Percentiles rank a stretch among this genome's conserved stretches.
Evolutionary conservation across 2,888 invertebrate genomes (phyloP).

Genomic region (Apodemia hepburni): DNA sequence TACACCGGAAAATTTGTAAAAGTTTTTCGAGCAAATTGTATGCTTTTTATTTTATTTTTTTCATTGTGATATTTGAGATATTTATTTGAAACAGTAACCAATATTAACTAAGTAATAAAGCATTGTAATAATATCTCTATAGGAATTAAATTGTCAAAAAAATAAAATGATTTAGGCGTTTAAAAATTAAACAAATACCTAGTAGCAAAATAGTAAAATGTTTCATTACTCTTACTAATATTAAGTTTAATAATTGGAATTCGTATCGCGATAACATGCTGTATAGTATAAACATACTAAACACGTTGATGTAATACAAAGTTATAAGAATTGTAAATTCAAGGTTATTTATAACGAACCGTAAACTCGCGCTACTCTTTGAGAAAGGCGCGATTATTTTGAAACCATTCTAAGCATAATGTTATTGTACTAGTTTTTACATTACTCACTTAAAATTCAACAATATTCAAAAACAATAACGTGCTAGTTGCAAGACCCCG

Average conservation of each 20-base stretch:
- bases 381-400: conserved; percentile 10
- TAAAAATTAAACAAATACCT: background rate
- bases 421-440: conserved; percentile 3
- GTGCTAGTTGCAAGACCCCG: no score
- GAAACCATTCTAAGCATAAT: conserved; percentile 3
- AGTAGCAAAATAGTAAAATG: background rate
- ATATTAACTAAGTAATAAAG: no score
- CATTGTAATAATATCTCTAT: no score
- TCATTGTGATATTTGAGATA: no score
- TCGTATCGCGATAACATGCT: background rate
- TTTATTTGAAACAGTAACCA: no score
- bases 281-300: background rate
- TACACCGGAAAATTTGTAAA: no score
- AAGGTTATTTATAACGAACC: conserved; percentile 8
- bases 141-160: no score
- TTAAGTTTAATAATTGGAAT: background rate
- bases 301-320: conserved; percentile 13
- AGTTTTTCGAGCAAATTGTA: no score
- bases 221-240: background rate
- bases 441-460: background rate
- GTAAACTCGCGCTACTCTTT: background rate
- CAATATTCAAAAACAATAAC: no score
- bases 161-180: no score
- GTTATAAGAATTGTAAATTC: conserved; percentile 11
- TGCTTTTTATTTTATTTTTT: no score